These are phyloP conservation scores for Apus apus DNA, from an alignment of 2,113 vertebrate species.

Conservation along the genomic window DNA sequence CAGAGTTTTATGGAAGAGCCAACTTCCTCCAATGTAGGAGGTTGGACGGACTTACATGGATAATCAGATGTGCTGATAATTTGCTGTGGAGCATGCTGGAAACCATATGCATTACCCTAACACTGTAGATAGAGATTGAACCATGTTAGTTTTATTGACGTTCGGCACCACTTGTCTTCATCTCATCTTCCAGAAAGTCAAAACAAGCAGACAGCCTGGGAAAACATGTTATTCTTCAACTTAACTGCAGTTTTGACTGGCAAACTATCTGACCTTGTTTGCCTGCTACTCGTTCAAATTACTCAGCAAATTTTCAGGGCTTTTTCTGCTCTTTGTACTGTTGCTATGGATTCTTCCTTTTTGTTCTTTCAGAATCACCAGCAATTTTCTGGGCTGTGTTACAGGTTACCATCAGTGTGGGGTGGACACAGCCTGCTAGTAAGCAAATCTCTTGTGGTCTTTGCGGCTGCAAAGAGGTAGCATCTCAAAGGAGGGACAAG, in stretches of 20 bases:
- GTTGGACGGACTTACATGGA: neutral
- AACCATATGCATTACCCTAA: neutral
- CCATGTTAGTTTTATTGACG: neutral
- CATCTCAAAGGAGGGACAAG: conserved; percentile 9
- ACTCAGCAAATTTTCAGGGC: neutral
- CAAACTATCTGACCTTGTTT: neutral
- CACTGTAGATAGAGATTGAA: neutral
- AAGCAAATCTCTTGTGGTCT: neutral
- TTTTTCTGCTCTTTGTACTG: neutral
- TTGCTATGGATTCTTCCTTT: neutral
- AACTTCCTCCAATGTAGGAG: neutral
- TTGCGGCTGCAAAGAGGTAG: neutral
- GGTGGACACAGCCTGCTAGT: neutral
- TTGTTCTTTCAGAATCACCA: neutral
- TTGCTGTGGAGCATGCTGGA: neutral
- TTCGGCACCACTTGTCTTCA: neutral
- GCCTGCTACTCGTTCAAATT: neutral
- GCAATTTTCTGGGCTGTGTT: neutral
- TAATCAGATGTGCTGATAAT: neutral
- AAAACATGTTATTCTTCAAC: neutral
- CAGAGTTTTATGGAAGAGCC: neutral
- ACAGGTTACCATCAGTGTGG: neutral
- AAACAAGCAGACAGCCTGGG: neutral
- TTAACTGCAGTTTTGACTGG: neutral
- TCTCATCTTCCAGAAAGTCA: neutral